A percentile compares a stretch with the other conserved stretches of the same genome.
These are phyloP conservation scores for Ganaspis sp. DNA, from an alignment of 1,140 invertebrate species.

Conservation along the genomic window DNA sequence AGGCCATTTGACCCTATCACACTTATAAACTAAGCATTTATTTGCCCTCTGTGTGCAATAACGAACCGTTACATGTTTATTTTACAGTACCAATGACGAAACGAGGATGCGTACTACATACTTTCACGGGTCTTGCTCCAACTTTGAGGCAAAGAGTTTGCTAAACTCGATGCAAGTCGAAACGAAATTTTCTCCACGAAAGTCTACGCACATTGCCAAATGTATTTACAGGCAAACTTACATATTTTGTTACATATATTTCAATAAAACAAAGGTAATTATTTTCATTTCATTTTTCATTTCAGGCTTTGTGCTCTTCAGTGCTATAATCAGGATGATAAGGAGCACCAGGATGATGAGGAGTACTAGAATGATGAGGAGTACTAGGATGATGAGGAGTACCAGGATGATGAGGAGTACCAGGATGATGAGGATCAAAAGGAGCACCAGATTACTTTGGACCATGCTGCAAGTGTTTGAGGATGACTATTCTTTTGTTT, in stretches of 20 bases:
- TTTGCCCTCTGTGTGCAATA: constrained; percentile 39
- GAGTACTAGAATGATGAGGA: background rate
- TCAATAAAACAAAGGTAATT: too few relatives aligned
- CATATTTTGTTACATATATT: constrained; percentile 34
- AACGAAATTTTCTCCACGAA: constrained; percentile 26
- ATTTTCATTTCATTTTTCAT: too few relatives aligned
- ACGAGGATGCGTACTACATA: constrained; percentile 62
- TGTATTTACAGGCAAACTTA: too few relatives aligned
- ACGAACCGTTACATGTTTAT: constrained; percentile 59
- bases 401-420: background rate
- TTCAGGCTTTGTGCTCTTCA: too few relatives aligned
- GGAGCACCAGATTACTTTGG: too few relatives aligned
- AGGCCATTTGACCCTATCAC: constrained; percentile 42
- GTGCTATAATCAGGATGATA: too few relatives aligned
- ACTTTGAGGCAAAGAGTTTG: constrained; percentile 8
- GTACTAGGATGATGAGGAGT: too few relatives aligned
- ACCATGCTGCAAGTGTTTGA: too few relatives aligned
- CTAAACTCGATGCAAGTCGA: constrained; percentile 38
- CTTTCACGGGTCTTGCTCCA: constrained; percentile 51
- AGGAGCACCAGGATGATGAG: too few relatives aligned
- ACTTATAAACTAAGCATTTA: constrained; percentile 36
- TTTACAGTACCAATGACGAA: constrained; percentile 57
- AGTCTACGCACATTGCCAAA: too few relatives aligned
- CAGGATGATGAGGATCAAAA: too few relatives aligned
- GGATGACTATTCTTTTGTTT: too few relatives aligned